Base-by-base conservation (phyloP, 2,888 invertebrate genomes). In the Ophion slaviceki region DNA sequence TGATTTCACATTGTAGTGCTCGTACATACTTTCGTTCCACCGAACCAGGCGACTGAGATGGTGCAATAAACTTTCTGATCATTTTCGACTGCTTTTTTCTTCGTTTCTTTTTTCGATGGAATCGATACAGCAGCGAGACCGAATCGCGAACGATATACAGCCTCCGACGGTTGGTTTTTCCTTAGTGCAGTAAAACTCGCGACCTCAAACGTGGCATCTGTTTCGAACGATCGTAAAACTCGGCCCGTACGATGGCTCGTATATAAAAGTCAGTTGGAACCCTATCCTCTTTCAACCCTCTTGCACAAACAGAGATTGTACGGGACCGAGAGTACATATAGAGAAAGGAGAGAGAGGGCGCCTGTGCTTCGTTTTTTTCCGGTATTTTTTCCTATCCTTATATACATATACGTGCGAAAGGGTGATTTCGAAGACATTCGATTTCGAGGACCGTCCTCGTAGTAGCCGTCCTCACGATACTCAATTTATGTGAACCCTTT, bases 181-280 rank as follows among this genome's bases (percentile, higher is more conserved):
- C 79, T 76, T 57, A 72, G 28, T 57, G 80, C 57, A 80, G 80
- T 84, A 84, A 84, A 84, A 80, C 80, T 77, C 76, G 80, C 80
- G 80, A 84, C 80, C 80, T 80, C 84, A 77, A 76, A 67, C 66
- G 20, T 47, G 82, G 86, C 80, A 81, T 84, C 86, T 86, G 85
- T 76, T 82, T 62, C 77, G 62, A 67, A 80, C 59, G 82, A 82
- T 86, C 82, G 85, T 85, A 84, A 82, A 86, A 82, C 82, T 86
- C 82, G 81, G 72, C 81, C 79, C 79, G 81, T 71, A 85, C 82
- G 72, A 57, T 71, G 71, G 76, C 78, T 80, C 81, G 72, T 86
- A 80, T 84, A 86, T 84, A 84, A 84, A 80, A 87, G 72, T 84
- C 87, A 59, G 72, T 82, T 80, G 70, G 53, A 71, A 36, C 64